Conservation (phyloP, 2,113 vertebrate genomes). For the Pollachius pollachius region DNA sequence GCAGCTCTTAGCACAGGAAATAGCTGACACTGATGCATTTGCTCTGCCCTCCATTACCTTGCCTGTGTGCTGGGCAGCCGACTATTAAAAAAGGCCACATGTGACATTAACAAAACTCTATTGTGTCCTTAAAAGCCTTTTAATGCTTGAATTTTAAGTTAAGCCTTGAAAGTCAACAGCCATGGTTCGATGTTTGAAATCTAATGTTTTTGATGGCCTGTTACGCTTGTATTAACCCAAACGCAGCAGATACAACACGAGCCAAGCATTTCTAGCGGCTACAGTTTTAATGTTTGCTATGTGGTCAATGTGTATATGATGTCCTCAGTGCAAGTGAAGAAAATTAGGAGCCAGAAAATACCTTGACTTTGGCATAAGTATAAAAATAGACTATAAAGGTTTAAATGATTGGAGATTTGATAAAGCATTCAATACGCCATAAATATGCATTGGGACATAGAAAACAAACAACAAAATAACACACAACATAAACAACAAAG, state of each 20-base stretch:
- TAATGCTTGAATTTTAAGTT: neutral
- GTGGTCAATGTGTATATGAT: conserved; percentile 61
- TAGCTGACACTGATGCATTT: conserved; percentile 53
- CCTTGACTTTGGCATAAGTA: conserved; percentile 39
- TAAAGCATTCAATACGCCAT: conserved; percentile 56
- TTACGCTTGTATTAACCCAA: neutral
- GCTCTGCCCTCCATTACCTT: conserved; percentile 54
- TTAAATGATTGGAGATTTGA: conserved; percentile 39
- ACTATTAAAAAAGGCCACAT: conserved; percentile 50
- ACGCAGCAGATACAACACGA: conserved; percentile 26
- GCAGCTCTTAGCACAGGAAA: conserved; percentile 64
- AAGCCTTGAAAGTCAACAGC: neutral
- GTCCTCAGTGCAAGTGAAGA: conserved; percentile 70
- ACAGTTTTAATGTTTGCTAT: conserved; percentile 66
- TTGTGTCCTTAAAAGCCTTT: neutral
- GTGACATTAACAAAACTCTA: conserved; percentile 32
- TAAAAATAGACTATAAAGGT: conserved; percentile 50
- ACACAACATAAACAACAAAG: conserved; percentile 31
- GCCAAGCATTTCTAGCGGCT: conserved; percentile 39
- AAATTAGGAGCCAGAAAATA: conserved; percentile 43
- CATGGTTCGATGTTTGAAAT: neutral
- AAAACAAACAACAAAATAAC: conserved; percentile 36
- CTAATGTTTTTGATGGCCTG: neutral
- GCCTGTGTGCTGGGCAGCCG: conserved; percentile 22
- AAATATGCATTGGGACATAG: conserved; percentile 35